These are phyloP conservation scores for Macrosiphum euphorbiae DNA, from an alignment of 2,888 invertebrate species.

Conservation along the genomic window DNA sequence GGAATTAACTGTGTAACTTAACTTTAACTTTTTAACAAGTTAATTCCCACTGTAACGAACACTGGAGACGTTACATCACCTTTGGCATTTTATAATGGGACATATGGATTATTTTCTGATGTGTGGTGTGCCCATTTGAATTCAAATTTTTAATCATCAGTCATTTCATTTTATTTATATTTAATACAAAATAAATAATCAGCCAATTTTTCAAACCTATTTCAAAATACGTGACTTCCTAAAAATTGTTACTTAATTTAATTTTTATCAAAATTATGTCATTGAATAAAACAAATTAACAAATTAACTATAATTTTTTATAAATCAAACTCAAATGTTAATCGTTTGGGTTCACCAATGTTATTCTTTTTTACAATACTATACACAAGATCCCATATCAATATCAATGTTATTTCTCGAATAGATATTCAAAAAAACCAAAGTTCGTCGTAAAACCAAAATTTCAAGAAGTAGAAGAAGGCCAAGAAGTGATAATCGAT, in stretches of 20 bases:
- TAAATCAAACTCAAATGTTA: background rate
- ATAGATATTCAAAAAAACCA: constrained; percentile 85
- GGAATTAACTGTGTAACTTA: too few relatives aligned
- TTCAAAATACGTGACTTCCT: background rate
- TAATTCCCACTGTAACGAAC: too few relatives aligned
- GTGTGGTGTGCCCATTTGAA: background rate
- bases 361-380: background rate
- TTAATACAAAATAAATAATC: background rate
- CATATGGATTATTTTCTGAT: background rate
- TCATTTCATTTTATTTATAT: background rate
- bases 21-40: too few relatives aligned
- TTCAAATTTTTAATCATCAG: background rate
- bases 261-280: background rate
- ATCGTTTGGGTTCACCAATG: background rate
- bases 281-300: background rate
- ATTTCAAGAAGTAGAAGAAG: constrained; percentile 86
- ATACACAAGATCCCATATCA: background rate
- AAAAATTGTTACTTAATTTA: background rate
- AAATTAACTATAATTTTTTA: background rate
- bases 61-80: too few relatives aligned
- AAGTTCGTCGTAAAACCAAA: constrained; percentile 86
- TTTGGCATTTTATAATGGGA: background rate
- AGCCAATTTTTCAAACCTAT: background rate
- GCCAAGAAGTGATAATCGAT: constrained; percentile 86
- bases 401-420: background rate